Evolutionary conservation across 2,888 invertebrate species (phyloP).

Genomic region (Eristalinus aeneus): DNA sequence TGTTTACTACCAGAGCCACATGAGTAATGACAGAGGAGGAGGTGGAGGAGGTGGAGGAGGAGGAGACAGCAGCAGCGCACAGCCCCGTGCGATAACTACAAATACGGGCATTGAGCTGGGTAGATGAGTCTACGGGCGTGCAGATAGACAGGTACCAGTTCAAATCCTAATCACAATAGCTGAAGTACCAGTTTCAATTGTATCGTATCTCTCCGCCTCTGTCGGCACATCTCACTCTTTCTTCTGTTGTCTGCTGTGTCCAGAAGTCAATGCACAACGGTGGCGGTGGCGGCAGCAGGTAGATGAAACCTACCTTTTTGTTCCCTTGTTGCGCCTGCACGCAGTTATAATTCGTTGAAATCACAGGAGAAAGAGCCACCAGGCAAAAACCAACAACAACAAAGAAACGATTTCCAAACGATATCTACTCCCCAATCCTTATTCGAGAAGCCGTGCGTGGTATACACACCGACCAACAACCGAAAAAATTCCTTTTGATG

Average conservation of each 20-base stretch:
- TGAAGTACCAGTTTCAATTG: conserved; percentile 64
- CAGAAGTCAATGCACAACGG: conserved; percentile 67
- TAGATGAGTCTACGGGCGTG: conserved; percentile 54
- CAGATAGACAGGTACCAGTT: conserved; percentile 60
- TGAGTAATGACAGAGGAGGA: not conserved
- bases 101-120: conserved; percentile 66
- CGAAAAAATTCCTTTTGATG: conserved; percentile 62
- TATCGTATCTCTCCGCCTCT: conserved; percentile 24
- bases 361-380: not conserved
- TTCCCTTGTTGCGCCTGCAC: conserved; percentile 42
- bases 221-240: conserved; percentile 46
- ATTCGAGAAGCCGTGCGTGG: conserved; percentile 22
- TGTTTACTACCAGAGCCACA: conserved; percentile 38
- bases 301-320: conserved; percentile 43
- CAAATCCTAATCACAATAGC: conserved; percentile 63
- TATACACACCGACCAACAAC: conserved; percentile 46
- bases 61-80: not conserved
- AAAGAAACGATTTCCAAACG: conserved; percentile 23
- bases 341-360: conserved; percentile 27
- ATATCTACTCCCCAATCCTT: conserved; percentile 53
- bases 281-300: conserved; percentile 37
- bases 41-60: conserved; percentile 17
- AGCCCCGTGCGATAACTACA: conserved; percentile 57
- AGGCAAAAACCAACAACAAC: not conserved
- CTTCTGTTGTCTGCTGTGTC: conserved; percentile 26